Percentiles rank a stretch among this genome's conserved stretches.
These are phyloP conservation scores for Phragmatobia fuliginosa DNA, from an alignment of 2,888 invertebrate species.

Conservation along the genomic window DNA sequence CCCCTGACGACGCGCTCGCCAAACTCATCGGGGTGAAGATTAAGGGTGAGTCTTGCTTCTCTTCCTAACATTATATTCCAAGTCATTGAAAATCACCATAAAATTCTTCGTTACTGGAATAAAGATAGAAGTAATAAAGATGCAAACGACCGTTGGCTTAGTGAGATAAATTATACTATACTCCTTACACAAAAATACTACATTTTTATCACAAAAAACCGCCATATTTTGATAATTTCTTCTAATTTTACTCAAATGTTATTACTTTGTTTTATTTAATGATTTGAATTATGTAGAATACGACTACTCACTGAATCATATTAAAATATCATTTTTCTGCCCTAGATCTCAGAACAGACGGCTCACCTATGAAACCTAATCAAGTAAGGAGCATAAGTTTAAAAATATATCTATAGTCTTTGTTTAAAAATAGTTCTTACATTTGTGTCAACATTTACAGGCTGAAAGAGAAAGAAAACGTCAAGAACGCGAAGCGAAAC, in stretches of 20 bases:
- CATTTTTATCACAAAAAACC: background rate
- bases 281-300: background rate
- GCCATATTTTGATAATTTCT: too few relatives aligned
- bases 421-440: background rate
- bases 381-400: constrained; percentile 63
- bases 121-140: too few relatives aligned
- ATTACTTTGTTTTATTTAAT: too few relatives aligned
- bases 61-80: background rate
- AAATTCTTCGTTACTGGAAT: too few relatives aligned
- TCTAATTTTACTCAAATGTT: too few relatives aligned
- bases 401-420: background rate
- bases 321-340: constrained; percentile 8
- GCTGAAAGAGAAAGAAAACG: constrained; percentile 85
- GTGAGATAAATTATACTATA: too few relatives aligned
- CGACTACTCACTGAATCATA: background rate
- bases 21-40: constrained; percentile 81
- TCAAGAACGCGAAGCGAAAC: constrained; percentile 83
- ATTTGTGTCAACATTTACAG: constrained; percentile 51
- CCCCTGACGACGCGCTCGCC: constrained; percentile 72
- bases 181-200: too few relatives aligned
- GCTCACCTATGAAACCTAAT: constrained; percentile 66
- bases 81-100: too few relatives aligned
- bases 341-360: constrained; percentile 74
- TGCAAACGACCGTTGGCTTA: too few relatives aligned
- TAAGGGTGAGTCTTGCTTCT: constrained; percentile 63